Evolutionary conservation across 2,113 vertebrate genomes (phyloP), one percentile per base, ranked within the genome.

Genomic region (Sialia sialis): DNA sequence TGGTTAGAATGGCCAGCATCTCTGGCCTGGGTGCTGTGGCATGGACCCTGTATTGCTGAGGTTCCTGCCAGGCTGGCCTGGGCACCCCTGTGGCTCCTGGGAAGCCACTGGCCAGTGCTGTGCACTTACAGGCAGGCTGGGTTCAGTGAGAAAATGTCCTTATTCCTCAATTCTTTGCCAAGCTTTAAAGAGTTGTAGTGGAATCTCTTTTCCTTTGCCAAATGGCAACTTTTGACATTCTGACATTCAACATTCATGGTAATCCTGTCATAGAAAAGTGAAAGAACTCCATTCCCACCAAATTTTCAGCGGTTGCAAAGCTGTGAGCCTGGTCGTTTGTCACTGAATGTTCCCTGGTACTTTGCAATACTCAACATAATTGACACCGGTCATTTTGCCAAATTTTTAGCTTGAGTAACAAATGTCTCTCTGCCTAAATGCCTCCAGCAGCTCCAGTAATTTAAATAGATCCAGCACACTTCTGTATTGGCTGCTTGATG

Each of bases 301-400:
- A 32, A 51, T 17, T 48, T 87, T 79, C 62, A 75, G 44, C 51
- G 38, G 34, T 17, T 75, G 41, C 49, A 60, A 75, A 84, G 51
- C 34, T 23, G 25, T 11, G 43, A 69, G 34, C 13, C 36, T 75
- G 56, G 21, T 13, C 0, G 0, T 6, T 79, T 72, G 19, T 56
- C 30, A 32, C 51, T 58, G 67, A 52, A 54, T 27, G 9, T 52
- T 92, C n/a, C 13, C n/a, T 32, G 12, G 26, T 51, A 32, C 52
- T 76, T 51, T 73, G 49, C 34, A 66, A 54, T 38, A 52, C 21
- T 60, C 38, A 27, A 15, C 22, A 10, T 25, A 62, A 89, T 3
- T 69, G 73, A 82, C 4, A 49, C 19, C 29, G 62, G 13, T 16
- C 21, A 63, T 41, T 90, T 87, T 72, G 60, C 39, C 70, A 83